A percentile compares a stretch with the other conserved stretches of the same genome.
Evolutionary conservation across 92 coral and sea anemone species (phyloP).

Genomic region (Palythoa grandiflora): DNA sequence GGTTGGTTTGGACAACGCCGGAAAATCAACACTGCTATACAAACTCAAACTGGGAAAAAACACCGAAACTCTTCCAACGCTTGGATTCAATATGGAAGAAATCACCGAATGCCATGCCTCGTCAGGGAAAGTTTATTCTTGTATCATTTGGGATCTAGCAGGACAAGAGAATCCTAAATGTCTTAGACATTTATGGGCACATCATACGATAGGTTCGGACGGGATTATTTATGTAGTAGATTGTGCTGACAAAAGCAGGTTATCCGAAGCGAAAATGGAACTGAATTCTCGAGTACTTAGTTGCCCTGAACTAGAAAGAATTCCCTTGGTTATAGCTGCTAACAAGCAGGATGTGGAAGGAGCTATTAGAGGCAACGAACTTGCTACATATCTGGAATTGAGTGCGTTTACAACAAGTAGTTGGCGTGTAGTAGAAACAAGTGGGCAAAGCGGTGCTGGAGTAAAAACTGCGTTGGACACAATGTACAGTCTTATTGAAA

Average conservation of each 20-base stretch:
- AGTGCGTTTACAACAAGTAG: neutral
- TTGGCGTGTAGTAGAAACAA: constrained; percentile 11
- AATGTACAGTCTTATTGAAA: constrained; percentile 20
- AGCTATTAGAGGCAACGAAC: constrained; percentile 26
- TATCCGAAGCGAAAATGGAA: constrained; percentile 29
- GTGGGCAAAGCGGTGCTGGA: constrained; percentile 16
- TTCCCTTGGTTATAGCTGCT: constrained; percentile 20
- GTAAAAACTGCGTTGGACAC: neutral
- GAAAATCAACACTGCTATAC: constrained; percentile 24
- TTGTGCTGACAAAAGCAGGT: constrained; percentile 25
- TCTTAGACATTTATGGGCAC: constrained; percentile 14
- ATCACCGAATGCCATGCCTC: neutral
- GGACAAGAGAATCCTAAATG: constrained; percentile 3
- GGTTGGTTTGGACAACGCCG: constrained; percentile 33
- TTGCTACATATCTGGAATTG: constrained; percentile 1
- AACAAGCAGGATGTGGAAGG: constrained; percentile 44
- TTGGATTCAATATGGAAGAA: constrained; percentile 31
- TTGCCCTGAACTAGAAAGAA: constrained; percentile 8
- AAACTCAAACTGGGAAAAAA: constrained; percentile 21
- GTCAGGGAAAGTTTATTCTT: constrained; percentile 18
- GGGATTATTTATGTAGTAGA: constrained; percentile 32
- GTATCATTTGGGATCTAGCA: neutral
- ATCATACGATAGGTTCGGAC: constrained; percentile 12
- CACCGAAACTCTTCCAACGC: constrained; percentile 4
- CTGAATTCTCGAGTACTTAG: constrained; percentile 21